Evolutionary conservation across 2,113 vertebrate species (phyloP).

Genomic region (Eublepharis macularius): DNA sequence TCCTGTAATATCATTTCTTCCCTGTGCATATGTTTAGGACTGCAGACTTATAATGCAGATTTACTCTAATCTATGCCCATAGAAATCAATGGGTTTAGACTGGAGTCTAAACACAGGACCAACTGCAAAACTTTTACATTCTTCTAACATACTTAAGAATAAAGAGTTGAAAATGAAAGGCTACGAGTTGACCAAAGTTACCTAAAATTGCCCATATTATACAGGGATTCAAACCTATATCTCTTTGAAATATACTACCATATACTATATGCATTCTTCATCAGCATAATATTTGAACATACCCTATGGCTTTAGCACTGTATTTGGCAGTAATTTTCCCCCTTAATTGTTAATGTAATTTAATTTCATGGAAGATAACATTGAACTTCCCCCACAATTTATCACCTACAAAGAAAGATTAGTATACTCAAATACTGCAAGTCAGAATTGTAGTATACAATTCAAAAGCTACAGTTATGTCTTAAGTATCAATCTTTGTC

Average conservation of each 20-base stretch:
- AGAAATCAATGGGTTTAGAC: too few relatives aligned
- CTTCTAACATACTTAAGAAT: background rate
- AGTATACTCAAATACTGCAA: background rate
- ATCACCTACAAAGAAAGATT: slow-evolving; percentile 9
- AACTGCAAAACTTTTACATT: background rate
- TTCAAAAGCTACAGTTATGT: background rate
- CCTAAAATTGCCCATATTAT: background rate
- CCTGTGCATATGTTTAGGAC: background rate
- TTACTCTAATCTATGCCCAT: too few relatives aligned
- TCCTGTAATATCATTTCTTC: background rate
- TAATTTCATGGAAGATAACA: slow-evolving; percentile 26
- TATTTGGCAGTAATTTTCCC: background rate
- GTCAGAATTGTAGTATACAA: background rate
- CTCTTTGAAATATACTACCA: background rate
- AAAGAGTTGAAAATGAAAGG: background rate
- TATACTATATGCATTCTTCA: background rate
- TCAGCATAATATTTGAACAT: background rate
- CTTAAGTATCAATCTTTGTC: background rate
- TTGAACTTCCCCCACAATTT: slow-evolving; percentile 17
- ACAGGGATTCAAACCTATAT: background rate
- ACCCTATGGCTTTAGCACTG: background rate
- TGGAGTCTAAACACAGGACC: too few relatives aligned
- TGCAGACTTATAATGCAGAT: background rate
- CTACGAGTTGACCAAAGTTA: background rate
- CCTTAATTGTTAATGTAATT: slow-evolving; percentile 18